Evolutionary conservation across 2,113 vertebrate species (phyloP).

Genomic region (Coreoperca whiteheadi): DNA sequence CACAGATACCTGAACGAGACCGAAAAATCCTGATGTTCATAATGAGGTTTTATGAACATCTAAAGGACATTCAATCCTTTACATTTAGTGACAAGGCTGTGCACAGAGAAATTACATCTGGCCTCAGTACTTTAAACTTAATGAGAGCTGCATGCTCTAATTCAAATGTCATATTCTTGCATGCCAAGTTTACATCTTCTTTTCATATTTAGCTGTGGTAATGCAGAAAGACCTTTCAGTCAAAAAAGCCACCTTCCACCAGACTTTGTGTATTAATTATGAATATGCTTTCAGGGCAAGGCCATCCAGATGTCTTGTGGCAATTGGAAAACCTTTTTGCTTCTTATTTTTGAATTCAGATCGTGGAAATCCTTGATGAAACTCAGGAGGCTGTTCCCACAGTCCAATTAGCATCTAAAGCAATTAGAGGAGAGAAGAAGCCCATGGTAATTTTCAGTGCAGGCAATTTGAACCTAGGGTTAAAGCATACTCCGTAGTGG

Average conservation of each 20-base stretch:
- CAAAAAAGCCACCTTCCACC: conserved; percentile 80
- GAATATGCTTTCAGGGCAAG: conserved; percentile 86
- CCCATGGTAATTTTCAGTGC: conserved; percentile 68
- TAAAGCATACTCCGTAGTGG: conserved; percentile 53
- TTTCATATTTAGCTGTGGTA: conserved; percentile 80
- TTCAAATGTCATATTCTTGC: conserved; percentile 83
- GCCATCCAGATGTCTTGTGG: conserved; percentile 83
- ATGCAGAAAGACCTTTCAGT: conserved; percentile 80
- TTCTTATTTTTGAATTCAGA: conserved; percentile 80
- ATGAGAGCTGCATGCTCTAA: conserved; percentile 79
- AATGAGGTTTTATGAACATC: conserved; percentile 47
- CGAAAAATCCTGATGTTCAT: conserved; percentile 30
- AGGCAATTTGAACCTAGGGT: conserved; percentile 67
- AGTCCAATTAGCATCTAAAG: conserved; percentile 84
- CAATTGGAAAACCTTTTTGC: conserved; percentile 81
- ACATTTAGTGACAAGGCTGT: conserved; percentile 58
- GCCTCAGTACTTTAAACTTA: conserved; percentile 76
- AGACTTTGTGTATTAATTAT: conserved; percentile 85
- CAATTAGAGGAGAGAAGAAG: conserved; percentile 79
- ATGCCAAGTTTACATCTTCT: conserved; percentile 80
- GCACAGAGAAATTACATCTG: conserved; percentile 63
- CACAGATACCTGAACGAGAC: conserved; percentile 3
- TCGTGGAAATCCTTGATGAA: conserved; percentile 81
- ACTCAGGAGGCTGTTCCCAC: conserved; percentile 74
- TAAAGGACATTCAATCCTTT: conserved; percentile 67